Percentiles rank a stretch among this genome's conserved stretches.
These are phyloP conservation scores for Columba janthina DNA, from an alignment of 2,113 vertebrate species.

Conservation along the genomic window DNA sequence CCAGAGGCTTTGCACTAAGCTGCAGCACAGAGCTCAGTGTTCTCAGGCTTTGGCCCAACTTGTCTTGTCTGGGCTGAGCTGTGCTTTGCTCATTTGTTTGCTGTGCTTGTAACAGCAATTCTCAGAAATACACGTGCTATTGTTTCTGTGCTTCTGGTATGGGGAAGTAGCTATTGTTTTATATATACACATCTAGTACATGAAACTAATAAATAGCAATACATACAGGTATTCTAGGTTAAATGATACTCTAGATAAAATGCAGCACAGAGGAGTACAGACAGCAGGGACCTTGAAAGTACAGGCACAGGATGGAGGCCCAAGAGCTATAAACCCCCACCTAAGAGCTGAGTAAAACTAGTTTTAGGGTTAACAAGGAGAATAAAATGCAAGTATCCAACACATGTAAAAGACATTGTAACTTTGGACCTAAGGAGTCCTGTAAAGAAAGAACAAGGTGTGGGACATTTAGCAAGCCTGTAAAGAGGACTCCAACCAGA, in stretches of 20 bases:
- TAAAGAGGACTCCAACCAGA: background rate
- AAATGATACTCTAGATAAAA: background rate
- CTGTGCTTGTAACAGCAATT: background rate
- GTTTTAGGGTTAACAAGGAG: background rate
- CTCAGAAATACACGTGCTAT: background rate
- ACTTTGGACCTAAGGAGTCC: background rate
- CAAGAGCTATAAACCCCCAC: background rate
- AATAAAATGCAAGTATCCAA: background rate
- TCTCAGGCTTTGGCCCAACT: background rate
- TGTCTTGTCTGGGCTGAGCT: background rate
- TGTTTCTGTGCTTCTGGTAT: background rate
- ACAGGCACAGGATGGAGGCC: background rate
- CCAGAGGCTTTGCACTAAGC: background rate
- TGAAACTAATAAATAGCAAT: background rate
- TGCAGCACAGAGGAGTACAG: background rate
- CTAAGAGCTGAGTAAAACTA: background rate
- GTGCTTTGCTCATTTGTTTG: background rate
- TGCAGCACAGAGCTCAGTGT: background rate
- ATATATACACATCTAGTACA: background rate
- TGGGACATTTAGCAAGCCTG: background rate
- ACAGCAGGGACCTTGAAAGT: accelerated
- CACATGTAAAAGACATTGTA: background rate
- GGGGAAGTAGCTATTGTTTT: background rate
- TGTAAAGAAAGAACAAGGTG: background rate
- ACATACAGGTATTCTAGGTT: background rate